phyloP scores from a whole-genome alignment of 2,113 vertebrate species.

The Pavo muticus region DNA sequence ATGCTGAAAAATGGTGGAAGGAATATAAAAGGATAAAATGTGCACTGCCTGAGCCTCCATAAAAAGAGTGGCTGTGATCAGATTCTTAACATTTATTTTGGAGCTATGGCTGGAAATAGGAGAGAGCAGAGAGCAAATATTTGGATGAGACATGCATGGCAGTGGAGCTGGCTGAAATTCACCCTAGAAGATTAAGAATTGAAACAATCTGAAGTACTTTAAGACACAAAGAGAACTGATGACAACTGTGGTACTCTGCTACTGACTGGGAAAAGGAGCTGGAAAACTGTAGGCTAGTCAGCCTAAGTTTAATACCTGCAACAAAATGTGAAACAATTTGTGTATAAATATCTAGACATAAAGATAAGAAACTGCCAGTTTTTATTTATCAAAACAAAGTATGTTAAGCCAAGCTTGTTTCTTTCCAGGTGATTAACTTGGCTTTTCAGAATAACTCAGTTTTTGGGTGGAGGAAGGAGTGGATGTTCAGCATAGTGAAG shows the following conservation, averaged over 20 bases:
- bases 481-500: background rate
- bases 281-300: background rate
- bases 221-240: background rate
- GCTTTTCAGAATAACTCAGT: background rate
- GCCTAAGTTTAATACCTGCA: background rate
- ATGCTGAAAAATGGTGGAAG: slow-evolving; percentile 23
- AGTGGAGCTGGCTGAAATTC: background rate
- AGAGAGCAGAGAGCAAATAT: background rate
- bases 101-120: background rate
- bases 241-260: background rate
- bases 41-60: background rate
- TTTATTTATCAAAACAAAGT: slow-evolving; percentile 8
- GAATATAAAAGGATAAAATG: background rate
- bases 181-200: slow-evolving; percentile 12
- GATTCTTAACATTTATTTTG: background rate
- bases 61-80: background rate
- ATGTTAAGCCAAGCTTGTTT: background rate
- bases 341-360: background rate
- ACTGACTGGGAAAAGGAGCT: background rate
- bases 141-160: background rate
- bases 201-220: background rate
- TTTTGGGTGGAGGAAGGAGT: background rate
- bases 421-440: background rate
- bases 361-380: background rate
- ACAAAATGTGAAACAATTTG: background rate